Conservation (phyloP, 1,140 invertebrate genomes). For the Magallana ariakensis region DNA sequence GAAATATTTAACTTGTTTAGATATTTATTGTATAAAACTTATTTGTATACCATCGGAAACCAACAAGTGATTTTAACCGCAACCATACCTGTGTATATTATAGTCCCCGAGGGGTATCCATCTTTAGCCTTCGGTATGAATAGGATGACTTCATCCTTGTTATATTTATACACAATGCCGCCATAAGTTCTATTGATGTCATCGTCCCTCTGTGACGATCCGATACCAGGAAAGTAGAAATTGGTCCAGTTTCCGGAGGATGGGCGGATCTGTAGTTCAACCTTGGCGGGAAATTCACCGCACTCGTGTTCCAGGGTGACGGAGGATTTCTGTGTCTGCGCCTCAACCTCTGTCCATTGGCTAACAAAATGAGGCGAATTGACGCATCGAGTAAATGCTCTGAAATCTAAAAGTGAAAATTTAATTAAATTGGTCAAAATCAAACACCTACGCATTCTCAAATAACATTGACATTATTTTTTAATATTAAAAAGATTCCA, state of each 20-base stretch:
- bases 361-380: background rate
- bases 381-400: background rate
- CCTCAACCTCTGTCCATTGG: background rate
- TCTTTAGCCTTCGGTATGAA: conserved; percentile 43
- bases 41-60: no score
- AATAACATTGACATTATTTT: no score
- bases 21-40: no score
- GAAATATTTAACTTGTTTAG: no score
- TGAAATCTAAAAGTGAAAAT: background rate
- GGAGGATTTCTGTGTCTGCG: background rate
- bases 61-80: background rate
- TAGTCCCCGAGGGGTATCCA: conserved; percentile 41
- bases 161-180: conserved; percentile 51
- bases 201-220: conserved; percentile 53
- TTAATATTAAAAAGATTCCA: no score
- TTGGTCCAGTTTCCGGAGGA: conserved; percentile 13
- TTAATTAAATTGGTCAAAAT: no score
- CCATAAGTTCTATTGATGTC: conserved; percentile 47
- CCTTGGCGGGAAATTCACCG: conserved; percentile 40
- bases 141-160: conserved; percentile 36
- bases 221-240: conserved; percentile 50
- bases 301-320: conserved; percentile 37
- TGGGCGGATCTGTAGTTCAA: conserved; percentile 48
- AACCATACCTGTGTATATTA: conserved; percentile 51
- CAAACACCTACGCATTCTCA: no score